phyloP scores from a whole-genome alignment of 1,140 invertebrate species.

The Eufriesea mexicana region DNA sequence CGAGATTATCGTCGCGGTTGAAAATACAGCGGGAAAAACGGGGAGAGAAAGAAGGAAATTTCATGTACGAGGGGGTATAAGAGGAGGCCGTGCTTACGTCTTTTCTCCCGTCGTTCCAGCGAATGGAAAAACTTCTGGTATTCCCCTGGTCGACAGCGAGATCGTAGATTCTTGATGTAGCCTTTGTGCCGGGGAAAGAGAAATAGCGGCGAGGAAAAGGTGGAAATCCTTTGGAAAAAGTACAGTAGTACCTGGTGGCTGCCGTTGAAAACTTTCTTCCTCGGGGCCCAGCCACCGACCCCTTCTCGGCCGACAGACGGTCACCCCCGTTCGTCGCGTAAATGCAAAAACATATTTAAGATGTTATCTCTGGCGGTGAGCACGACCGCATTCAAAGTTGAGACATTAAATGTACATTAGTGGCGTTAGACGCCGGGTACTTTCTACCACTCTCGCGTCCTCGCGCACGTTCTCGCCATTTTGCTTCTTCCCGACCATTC shows the following conservation, averaged over 20 bases:
- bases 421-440: conserved; percentile 42
- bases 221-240: conserved; percentile 58
- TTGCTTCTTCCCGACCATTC: not conserved
- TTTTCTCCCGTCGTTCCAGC: conserved; percentile 54
- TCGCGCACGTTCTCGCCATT: not conserved
- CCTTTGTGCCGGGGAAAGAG: conserved; percentile 53
- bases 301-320: not conserved
- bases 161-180: conserved; percentile 63
- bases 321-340: conserved; percentile 51
- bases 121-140: conserved; percentile 70
- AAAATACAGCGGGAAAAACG: not conserved
- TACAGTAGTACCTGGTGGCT: conserved; percentile 27
- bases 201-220: conserved; percentile 42
- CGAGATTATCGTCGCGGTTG: not conserved
- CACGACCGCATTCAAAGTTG: conserved; percentile 78
- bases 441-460: conserved; percentile 21
- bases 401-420: conserved; percentile 82
- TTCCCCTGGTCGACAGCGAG: conserved; percentile 59
- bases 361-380: conserved; percentile 71
- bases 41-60: not conserved
- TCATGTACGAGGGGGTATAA: conserved; percentile 30
- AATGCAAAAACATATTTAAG: conserved; percentile 80
- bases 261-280: conserved; percentile 59
- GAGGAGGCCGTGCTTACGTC: conserved; percentile 27
- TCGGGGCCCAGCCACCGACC: not conserved